Evolutionary conservation across 2,797 vertebrate species (phyloP).

Genomic region (Acomys russatus): DNA sequence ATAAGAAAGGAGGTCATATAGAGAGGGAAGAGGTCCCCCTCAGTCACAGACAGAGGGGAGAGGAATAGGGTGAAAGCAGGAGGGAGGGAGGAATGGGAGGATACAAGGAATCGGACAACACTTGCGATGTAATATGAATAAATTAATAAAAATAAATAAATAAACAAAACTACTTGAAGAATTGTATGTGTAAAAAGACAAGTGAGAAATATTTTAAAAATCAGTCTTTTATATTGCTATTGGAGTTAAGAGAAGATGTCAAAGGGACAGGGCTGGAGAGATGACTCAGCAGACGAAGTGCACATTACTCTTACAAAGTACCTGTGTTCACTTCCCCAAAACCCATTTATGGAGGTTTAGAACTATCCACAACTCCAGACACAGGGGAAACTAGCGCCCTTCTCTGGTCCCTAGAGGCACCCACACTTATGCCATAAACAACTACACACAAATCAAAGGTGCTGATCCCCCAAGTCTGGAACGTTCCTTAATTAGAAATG

Average conservation of each 20-base stretch:
- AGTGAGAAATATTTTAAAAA: not conserved
- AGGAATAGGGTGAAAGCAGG: too few species aligned
- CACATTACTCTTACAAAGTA: not conserved
- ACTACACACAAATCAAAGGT: not conserved
- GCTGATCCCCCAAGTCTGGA: not conserved
- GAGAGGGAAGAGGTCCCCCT: too few species aligned
- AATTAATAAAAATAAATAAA: too few species aligned
- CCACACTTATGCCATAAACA: not conserved
- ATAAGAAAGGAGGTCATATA: not conserved
- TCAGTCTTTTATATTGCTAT: not conserved
- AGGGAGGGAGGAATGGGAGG: too few species aligned
- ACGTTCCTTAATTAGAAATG: not conserved
- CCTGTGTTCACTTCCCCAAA: not conserved
- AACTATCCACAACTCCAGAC: not conserved
- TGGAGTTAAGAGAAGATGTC: not conserved
- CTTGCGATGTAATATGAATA: too few species aligned
- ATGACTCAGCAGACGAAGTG: not conserved
- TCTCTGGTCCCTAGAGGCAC: not conserved
- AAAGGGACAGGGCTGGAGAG: not conserved
- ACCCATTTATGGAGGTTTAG: not conserved
- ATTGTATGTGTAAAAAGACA: too few species aligned
- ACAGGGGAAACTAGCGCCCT: not conserved
- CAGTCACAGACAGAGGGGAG: too few species aligned
- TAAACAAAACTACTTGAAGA: too few species aligned
- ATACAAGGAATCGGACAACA: too few species aligned